Base-by-base conservation (phyloP, 2,113 vertebrate genomes). In the Blennius ocellaris region DNA sequence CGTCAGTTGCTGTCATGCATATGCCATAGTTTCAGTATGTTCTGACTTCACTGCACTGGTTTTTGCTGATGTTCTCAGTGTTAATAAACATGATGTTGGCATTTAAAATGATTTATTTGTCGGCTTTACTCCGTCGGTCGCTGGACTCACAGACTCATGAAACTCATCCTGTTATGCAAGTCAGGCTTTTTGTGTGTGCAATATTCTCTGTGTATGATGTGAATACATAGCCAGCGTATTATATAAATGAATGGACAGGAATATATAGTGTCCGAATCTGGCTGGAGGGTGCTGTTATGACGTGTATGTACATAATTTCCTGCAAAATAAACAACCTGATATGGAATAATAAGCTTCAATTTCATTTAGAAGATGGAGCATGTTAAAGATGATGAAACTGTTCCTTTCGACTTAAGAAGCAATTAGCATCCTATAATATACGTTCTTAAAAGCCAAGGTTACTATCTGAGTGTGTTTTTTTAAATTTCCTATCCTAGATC, bases 61-160 rank as follows among this genome's bases (percentile, higher is more conserved):
- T 50, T 48, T 53, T 75, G n/a, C 47, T 75, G 76, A 63, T 69
- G 81, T 76, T 83, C 70, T 76, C 45, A 51, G 58, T 0, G 7
- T 67, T 54, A 76, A 78, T 55, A 65, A 58, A 16, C 48, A 50
- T 48, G 58, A 37, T 57, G 52, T 61, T 81, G 68, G 58, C 68
- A 83, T 81, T 81, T 73, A 73, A 73, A 73, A 30, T 0, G 38
- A 41, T 51, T 37, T 65, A 36, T 78, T 83, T 69, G 53, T 73
- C 53, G 53, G 56, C 41, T 48, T 56, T 57, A 30, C 52, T 56
- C 64, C 56, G 75, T 76, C 16, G 65, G n/a, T 76, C 47, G 53
- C 30, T 55, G 6, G 54, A 21, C 41, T 57, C 44, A 56, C 7
- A 47, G 43, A 16, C 52, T 44, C 11, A 11, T 16, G 10, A 17